Evolutionary conservation across 2,888 invertebrate genomes (phyloP).

Genomic region (Capitulum mitella): DNA sequence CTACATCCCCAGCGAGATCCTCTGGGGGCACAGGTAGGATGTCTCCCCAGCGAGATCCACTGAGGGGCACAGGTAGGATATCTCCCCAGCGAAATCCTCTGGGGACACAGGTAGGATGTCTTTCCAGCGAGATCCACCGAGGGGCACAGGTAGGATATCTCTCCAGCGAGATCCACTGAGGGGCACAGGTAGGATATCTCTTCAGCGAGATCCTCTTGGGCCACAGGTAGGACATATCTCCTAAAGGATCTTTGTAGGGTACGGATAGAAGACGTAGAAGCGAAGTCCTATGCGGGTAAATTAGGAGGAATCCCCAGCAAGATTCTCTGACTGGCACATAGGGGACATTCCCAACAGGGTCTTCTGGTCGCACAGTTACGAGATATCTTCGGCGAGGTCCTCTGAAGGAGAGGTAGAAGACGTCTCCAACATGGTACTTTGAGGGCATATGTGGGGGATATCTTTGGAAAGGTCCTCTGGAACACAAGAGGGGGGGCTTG

Average conservation of each 20-base stretch:
- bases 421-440: background rate
- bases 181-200: conserved; percentile 53
- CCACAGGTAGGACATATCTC: background rate
- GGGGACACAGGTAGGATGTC: background rate
- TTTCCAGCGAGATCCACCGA: background rate
- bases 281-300: background rate
- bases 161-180: conserved; percentile 41
- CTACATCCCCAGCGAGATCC: conserved; percentile 74
- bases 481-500: background rate
- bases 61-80: background rate
- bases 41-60: background rate
- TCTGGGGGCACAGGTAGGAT: conserved; percentile 64
- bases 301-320: background rate
- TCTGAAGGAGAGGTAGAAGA: background rate
- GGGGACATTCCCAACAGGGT: background rate
- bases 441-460: background rate
- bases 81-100: background rate
- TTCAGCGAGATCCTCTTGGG: background rate
- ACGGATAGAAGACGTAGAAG: no score
- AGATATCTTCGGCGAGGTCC: background rate
- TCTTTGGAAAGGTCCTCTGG: background rate
- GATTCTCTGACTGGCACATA: background rate
- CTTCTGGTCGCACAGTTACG: background rate
- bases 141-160: background rate
- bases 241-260: background rate